Percentiles rank a stretch among this genome's conserved stretches.
Evolutionary conservation across 2,888 invertebrate genomes (phyloP).

Genomic region (Rhaphigaster nebulosa): DNA sequence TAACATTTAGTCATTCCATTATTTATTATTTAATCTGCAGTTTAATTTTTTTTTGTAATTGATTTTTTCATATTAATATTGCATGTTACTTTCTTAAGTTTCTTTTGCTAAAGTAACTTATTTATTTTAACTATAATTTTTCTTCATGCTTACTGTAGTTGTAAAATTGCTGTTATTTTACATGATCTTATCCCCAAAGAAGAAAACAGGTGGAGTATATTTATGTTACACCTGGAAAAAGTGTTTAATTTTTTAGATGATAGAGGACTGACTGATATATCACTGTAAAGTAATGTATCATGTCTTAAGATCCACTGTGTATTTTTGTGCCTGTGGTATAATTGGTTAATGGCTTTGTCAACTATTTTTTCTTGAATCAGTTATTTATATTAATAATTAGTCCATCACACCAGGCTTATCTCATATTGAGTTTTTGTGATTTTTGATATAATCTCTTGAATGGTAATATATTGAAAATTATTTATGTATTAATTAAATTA

Average conservation of each 20-base stretch:
- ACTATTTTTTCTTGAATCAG: not conserved
- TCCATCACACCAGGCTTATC: not conserved
- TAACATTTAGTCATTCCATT: slow-evolving; percentile 5
- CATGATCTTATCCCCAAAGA: not conserved
- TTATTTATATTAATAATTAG: not conserved
- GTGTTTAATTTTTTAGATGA: not conserved
- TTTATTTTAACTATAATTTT: not conserved
- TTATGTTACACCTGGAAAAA: not conserved
- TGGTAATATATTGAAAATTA: not conserved
- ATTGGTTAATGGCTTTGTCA: not conserved
- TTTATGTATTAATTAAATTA: not conserved
- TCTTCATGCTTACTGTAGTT: not conserved
- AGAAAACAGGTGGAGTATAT: not conserved
- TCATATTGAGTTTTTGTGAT: not conserved
- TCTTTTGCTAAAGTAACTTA: not conserved
- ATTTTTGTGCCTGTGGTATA: not conserved
- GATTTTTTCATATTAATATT: not conserved
- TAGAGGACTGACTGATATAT: no score
- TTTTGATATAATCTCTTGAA: not conserved
- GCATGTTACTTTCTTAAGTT: not conserved
- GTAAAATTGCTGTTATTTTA: not conserved
- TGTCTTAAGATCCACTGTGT: not conserved
- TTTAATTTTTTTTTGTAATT: not conserved
- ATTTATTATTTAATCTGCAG: not conserved
- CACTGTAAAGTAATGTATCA: not conserved